Evolutionary conservation across 2,797 vertebrate genomes (phyloP).

Genomic region (Coilia nasus): DNA sequence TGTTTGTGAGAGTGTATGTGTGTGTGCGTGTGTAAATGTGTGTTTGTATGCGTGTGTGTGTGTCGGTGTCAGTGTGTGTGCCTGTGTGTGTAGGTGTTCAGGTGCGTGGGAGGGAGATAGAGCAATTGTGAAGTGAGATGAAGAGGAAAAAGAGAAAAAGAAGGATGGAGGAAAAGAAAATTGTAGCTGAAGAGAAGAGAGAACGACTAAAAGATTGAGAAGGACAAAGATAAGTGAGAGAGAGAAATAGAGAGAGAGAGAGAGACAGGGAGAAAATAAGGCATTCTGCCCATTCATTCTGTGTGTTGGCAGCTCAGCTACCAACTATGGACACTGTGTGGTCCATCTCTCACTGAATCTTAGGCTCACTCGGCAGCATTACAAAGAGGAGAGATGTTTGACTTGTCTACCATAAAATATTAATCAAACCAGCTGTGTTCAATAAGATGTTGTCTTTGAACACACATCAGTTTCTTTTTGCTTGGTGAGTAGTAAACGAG

Average conservation of each 20-base stretch:
- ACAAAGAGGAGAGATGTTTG: neutral
- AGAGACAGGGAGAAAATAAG: neutral
- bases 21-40: neutral
- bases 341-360: conserved; percentile 1
- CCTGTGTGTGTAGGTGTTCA: too few species aligned
- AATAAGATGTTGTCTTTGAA: conserved; percentile 22
- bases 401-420: conserved; percentile 39
- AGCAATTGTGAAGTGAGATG: too few species aligned
- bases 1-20: neutral
- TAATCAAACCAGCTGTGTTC: conserved; percentile 27
- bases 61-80: too few species aligned
- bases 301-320: conserved; percentile 37
- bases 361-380: neutral
- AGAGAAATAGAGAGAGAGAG: neutral
- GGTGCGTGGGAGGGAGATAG: too few species aligned
- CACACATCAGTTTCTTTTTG: neutral
- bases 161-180: neutral
- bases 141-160: neutral
- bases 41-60: too few species aligned
- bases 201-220: neutral
- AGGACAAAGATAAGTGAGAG: neutral
- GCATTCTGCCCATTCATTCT: conserved; percentile 36
- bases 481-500: conserved; percentile 22
- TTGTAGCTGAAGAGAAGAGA: neutral
- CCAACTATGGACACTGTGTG: conserved; percentile 18